Base-by-base conservation (phyloP, 2,797 vertebrate genomes). In the Pipistrellus pipistrellus region DNA sequence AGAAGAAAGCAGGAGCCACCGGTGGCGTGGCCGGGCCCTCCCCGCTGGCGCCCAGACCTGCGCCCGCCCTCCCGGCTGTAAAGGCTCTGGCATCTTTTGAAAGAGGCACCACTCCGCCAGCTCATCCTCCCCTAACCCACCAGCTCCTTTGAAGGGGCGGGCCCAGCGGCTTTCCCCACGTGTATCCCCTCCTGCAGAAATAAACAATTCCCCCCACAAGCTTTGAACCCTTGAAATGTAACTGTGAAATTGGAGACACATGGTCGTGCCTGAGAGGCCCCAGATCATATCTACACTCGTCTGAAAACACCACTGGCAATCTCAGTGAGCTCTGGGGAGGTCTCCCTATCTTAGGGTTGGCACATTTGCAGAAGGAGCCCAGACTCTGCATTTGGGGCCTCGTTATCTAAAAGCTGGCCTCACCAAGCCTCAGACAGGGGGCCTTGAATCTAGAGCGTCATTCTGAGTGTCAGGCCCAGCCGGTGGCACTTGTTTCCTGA, bases 211-310 rank as follows among this genome's bases (percentile, higher is more conserved):
- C 32, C 23, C 2, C 0, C 12, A 80, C 59, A 75, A 71, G 23
- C 84, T 85, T 53, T 72, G 51, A 83, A 80, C 53, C 46, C 21
- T 25, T 25, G 41, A 89, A 85, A 76, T 46, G 46, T 75, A 88
- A 57, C 86, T 62, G 83, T 62, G 83, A 90, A 84, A 88, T 32
- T 87, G 90, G 44, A 91, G 75, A 88, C 51, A 25, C 21, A 3
- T 0, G 35, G 41, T 62, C 0, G 0, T 32, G 30, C 27, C 64
- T 9, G 27, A 53, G 46, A 51, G 6, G 5, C 30, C 38, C 38
- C 77, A 32, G 77, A 76, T 62, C 62, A 1, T 25, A 7, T 30
- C 73, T 44, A 55, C 23, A 20, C 23, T 48, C 27, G 0, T 14
- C 59, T 88, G 46, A 84, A 75, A 85, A 27, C 48, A 59, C 38